Evolutionary conservation across 2,888 invertebrate genomes (phyloP).

Genomic region (Melangyna quadrimaculata): DNA sequence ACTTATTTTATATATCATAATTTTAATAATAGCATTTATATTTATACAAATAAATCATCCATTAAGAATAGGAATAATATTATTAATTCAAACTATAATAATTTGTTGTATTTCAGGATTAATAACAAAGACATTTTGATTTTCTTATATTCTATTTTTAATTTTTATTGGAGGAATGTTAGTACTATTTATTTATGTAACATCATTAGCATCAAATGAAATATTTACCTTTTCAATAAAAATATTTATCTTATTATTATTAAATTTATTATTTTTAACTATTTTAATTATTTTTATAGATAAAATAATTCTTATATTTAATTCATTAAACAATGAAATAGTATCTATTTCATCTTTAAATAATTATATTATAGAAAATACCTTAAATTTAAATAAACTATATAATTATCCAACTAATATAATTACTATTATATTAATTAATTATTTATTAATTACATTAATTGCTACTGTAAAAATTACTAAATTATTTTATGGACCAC

Average conservation of each 20-base stretch:
- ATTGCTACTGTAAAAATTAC: slow-evolving; percentile 84
- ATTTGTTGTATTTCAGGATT: slow-evolving; percentile 81
- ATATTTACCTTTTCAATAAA: slow-evolving; percentile 81
- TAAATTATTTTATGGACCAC: slow-evolving; percentile 82
- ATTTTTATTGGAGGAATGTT: slow-evolving; percentile 85
- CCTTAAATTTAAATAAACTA: slow-evolving; percentile 82
- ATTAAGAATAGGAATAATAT: slow-evolving; percentile 82
- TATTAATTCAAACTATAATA: slow-evolving; percentile 83
- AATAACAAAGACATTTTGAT: slow-evolving; percentile 83
- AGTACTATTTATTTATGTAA: slow-evolving; percentile 86
- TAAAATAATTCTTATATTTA: slow-evolving; percentile 76
- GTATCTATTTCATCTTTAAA: slow-evolving; percentile 76
- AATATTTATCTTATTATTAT: slow-evolving; percentile 74
- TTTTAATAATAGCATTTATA: slow-evolving; percentile 78
- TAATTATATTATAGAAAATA: slow-evolving; percentile 80
- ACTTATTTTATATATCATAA: slow-evolving; percentile 73
- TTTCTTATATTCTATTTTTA: slow-evolving; percentile 84
- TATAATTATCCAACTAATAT: slow-evolving; percentile 82
- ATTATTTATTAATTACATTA: slow-evolving; percentile 84
- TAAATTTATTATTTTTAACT: slow-evolving; percentile 74
- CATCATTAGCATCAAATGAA: slow-evolving; percentile 85
- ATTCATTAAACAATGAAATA: slow-evolving; percentile 80
- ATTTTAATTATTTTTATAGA: slow-evolving; percentile 73
- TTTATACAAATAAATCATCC: slow-evolving; percentile 82
- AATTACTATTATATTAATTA: slow-evolving; percentile 83